Conservation (phyloP, 2,888 invertebrate genomes). For the Microplitis deprimator region DNA sequence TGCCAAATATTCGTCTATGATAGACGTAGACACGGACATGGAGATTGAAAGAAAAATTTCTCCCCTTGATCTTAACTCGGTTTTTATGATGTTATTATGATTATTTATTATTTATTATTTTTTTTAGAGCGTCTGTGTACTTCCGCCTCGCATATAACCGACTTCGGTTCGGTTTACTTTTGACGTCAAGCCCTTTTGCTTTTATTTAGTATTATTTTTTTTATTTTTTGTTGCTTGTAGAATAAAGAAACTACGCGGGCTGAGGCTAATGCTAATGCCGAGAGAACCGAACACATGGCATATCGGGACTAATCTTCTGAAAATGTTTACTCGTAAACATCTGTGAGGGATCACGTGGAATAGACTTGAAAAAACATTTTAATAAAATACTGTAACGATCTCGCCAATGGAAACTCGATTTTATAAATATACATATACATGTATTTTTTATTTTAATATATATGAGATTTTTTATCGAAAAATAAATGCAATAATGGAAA, state of each 20-base stretch:
- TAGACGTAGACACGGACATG: background rate
- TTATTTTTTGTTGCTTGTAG: conserved; percentile 17
- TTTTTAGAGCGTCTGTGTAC: conserved; percentile 28
- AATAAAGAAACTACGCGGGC: background rate
- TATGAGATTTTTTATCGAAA: too few relatives aligned
- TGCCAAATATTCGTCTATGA: conserved; percentile 36
- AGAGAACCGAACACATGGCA: conserved; percentile 39
- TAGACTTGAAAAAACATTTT: conserved; percentile 6
- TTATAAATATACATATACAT: background rate
- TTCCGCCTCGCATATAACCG: conserved; percentile 30
- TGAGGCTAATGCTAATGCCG: conserved; percentile 11
- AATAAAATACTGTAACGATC: background rate
- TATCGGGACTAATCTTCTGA: conserved; percentile 33
- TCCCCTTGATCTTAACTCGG: conserved; percentile 7
- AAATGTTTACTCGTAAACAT: conserved; percentile 43
- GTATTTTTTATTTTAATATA: too few relatives aligned
- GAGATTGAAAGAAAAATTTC: background rate
- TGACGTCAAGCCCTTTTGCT: conserved; percentile 5
- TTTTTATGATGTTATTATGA: background rate
- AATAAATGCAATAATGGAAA: too few relatives aligned
- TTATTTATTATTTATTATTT: conserved; percentile 8
- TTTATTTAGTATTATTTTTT: conserved; percentile 25
- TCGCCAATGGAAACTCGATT: background rate
- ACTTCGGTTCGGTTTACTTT: conserved; percentile 9
- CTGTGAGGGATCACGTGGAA: conserved; percentile 30